A percentile compares a stretch with the other conserved stretches of the same genome.
These are phyloP conservation scores for Gymnodraco acuticeps DNA, from an alignment of 2,797 vertebrate genomes.

Conservation along the genomic window DNA sequence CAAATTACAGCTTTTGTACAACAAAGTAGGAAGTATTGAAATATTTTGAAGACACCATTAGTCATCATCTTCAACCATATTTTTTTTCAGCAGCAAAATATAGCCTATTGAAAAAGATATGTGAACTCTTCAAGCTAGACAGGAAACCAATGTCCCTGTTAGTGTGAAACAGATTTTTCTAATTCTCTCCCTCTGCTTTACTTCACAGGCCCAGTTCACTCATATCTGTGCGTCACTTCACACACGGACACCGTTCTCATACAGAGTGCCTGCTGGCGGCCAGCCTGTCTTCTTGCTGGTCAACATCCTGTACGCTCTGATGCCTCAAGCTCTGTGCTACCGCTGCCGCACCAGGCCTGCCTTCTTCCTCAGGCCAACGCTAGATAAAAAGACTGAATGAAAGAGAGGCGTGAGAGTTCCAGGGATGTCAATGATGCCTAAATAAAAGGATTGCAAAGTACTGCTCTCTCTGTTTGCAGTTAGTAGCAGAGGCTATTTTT, in stretches of 20 bases:
- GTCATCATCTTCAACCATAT: not conserved
- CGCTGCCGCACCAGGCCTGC: slow-evolving; percentile 89
- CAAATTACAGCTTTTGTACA: not conserved
- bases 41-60: not conserved
- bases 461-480: slow-evolving; percentile 30
- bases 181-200: slow-evolving; percentile 5
- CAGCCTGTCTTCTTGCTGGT: slow-evolving; percentile 88
- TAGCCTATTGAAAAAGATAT: not conserved
- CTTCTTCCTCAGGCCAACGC: slow-evolving; percentile 88
- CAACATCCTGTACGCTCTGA: slow-evolving; percentile 88
- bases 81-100: not conserved
- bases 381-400: slow-evolving; percentile 82
- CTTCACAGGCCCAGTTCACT: slow-evolving; percentile 92
- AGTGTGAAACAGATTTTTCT: not conserved
- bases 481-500: slow-evolving; percentile 37
- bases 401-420: not conserved
- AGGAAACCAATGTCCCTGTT: not conserved
- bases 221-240: slow-evolving; percentile 95
- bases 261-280: slow-evolving; percentile 90
- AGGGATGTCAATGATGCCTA: slow-evolving; percentile 19
- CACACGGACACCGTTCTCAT: slow-evolving; percentile 93
- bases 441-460: slow-evolving; percentile 31
- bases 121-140: not conserved
- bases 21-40: not conserved
- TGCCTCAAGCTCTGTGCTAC: slow-evolving; percentile 93